Evolutionary conservation across 2,797 vertebrate genomes (phyloP), one percentile per base, ranked within the genome.

Genomic region (Dallia pectoralis): DNA sequence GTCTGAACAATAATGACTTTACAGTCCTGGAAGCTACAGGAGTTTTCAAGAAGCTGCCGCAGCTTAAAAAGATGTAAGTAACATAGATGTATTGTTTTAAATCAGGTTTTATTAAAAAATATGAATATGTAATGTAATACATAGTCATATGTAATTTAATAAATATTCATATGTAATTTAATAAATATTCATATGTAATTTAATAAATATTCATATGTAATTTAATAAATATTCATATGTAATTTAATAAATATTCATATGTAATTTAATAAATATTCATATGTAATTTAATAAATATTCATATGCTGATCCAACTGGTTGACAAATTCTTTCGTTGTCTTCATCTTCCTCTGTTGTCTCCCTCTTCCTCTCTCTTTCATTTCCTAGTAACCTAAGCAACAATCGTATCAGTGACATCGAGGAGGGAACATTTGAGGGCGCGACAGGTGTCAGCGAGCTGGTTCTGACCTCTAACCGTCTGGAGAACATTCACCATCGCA

Each of bases 1-100:
- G 97, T 65, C 93, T 99, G 76, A 99, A 99, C 93, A 99, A 98
- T 92, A 99, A 99, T 63, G 97, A 99, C 81, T 98, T 99, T 88
- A 95, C 95, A 40, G 96, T 98, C 67, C 89, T 99, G 68, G 97
- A 99, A 92, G 97, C 97, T 32, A 98, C 97, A 0, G 97, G 97
- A 66, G 95, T 98, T 87, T 99, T 98, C 87, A 99, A 97, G 92
- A 99, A 97, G 88, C 93, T 99, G 82, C 96, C 96, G 83, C 97
- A 99, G 64, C 93, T 99, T 62, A 94, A 96, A 78, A 98, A 99
- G 94, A 98, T 99, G 97, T 99, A 90, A 96, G 97, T 94, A 19
- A 71, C 32, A 30, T 33, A 30, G 4, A 4, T 18, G 14, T 3
- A 27, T 33, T 7, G n/a, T 59, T 59, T 6, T 8, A 1, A n/a